Conservation (phyloP, 1,140 invertebrate species). For the Neodiprion pinetum region DNA sequence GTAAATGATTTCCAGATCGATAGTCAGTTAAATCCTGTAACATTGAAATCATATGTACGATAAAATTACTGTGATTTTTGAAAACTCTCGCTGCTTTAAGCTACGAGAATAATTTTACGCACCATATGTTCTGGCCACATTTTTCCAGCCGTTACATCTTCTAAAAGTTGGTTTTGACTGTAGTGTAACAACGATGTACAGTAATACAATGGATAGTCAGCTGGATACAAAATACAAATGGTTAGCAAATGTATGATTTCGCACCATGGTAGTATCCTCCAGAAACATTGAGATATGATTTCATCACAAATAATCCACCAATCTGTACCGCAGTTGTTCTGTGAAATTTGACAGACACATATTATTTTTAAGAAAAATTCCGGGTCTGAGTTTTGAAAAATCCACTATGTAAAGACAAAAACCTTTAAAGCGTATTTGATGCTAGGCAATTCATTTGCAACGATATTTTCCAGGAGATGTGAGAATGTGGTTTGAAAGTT, state of each 20-base stretch:
- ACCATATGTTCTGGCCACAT: slow-evolving; percentile 57
- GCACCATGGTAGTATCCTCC: slow-evolving; percentile 55
- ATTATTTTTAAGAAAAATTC: not conserved
- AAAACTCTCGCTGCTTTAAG: not conserved
- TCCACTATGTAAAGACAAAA: not conserved
- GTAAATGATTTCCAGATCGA: slow-evolving; percentile 48
- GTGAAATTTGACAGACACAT: slow-evolving; percentile 21
- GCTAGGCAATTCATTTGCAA: slow-evolving; percentile 49
- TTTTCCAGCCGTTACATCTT: slow-evolving; percentile 47
- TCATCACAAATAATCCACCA: slow-evolving; percentile 58
- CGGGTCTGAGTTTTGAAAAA: slow-evolving; percentile 6
- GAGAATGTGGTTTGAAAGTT: slow-evolving; percentile 47
- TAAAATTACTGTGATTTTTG: not conserved
- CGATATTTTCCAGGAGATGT: slow-evolving; percentile 51
- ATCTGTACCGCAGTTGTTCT: slow-evolving; percentile 50
- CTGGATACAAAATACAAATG: slow-evolving; percentile 53
- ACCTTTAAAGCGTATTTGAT: slow-evolving; percentile 52
- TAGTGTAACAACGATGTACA: slow-evolving; percentile 52
- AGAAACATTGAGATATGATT: slow-evolving; percentile 54
- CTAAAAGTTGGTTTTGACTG: slow-evolving; percentile 42
- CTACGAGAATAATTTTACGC: slow-evolving; percentile 17
- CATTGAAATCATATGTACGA: slow-evolving; percentile 11
- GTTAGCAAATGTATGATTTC: slow-evolving; percentile 55
- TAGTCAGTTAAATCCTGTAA: slow-evolving; percentile 50
- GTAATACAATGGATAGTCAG: slow-evolving; percentile 58